Conservation (phyloP, 2,113 vertebrate genomes). For the Rhynchomys soricoides region DNA sequence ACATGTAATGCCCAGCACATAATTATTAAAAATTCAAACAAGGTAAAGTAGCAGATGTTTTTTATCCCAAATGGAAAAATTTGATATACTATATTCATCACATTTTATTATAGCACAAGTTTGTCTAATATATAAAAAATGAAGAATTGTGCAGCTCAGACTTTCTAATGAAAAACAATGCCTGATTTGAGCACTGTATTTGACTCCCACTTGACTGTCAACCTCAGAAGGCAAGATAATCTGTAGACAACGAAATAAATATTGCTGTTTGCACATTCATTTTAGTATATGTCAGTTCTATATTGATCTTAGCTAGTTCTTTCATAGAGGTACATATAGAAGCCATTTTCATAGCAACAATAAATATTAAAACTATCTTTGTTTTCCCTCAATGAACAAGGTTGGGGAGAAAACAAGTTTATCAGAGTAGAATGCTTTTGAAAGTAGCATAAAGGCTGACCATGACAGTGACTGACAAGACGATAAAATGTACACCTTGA, state of each 20-base stretch:
- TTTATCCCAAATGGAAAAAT: not conserved
- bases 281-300: slow-evolving; percentile 75
- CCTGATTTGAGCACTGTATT: not conserved
- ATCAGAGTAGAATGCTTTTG: slow-evolving; percentile 52
- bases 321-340: slow-evolving; percentile 81
- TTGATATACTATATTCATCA: slow-evolving; percentile 41
- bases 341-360: slow-evolving; percentile 76
- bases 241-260: slow-evolving; percentile 80
- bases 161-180: not conserved
- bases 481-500: not conserved
- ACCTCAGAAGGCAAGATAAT: slow-evolving; percentile 57
- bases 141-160: accelerated
- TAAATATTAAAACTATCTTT: slow-evolving; percentile 84
- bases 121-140: not conserved
- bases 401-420: slow-evolving; percentile 54
- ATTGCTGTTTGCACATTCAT: slow-evolving; percentile 82
- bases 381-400: slow-evolving; percentile 73
- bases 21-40: not conserved
- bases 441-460: slow-evolving; percentile 46
- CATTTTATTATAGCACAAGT: not conserved
- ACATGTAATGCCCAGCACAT: not conserved
- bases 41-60: not conserved
- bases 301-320: slow-evolving; percentile 81
- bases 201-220: slow-evolving; percentile 66
- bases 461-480: slow-evolving; percentile 42